phyloP scores from a whole-genome alignment of 2,113 vertebrate species.

The Sapajus apella region DNA sequence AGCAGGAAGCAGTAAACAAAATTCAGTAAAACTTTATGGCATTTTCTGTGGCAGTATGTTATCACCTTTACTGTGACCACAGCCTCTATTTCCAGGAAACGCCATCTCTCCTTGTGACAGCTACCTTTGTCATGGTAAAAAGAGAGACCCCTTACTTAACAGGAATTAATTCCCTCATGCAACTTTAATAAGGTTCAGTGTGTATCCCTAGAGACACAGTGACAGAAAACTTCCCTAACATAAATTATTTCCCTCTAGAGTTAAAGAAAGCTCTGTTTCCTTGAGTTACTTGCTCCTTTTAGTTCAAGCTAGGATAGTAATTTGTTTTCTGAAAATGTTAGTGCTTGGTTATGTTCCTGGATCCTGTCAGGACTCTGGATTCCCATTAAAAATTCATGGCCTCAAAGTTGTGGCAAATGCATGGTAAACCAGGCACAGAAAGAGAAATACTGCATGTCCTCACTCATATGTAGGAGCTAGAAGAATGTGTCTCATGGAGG shows the following conservation, averaged over 20 bases:
- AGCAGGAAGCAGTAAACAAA: neutral
- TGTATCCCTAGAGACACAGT: slow-evolving; percentile 50
- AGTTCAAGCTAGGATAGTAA: slow-evolving; percentile 49
- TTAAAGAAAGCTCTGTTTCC: slow-evolving; percentile 62
- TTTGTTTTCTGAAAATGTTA: slow-evolving; percentile 49
- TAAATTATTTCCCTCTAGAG: neutral
- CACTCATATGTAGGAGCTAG: neutral
- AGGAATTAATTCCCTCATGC: slow-evolving; percentile 9
- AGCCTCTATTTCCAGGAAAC: slow-evolving; percentile 49
- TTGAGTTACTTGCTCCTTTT: slow-evolving; percentile 42
- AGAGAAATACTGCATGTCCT: neutral
- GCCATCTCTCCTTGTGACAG: slow-evolving; percentile 45
- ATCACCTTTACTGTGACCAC: neutral
- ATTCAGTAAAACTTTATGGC: neutral
- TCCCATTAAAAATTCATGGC: neutral
- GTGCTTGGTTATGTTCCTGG: slow-evolving; percentile 1
- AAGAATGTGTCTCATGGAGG: neutral
- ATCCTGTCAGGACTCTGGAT: neutral
- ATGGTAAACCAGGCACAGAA: neutral
- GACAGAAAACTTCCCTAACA: slow-evolving; percentile 59
- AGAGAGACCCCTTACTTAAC: neutral
- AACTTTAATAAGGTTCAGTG: slow-evolving; percentile 60
- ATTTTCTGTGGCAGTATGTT: neutral
- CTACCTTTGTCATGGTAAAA: slow-evolving; percentile 63
- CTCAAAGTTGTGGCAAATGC: neutral